Conservation (phyloP, 1,140 invertebrate genomes). For the Uloborus diversus region DNA sequence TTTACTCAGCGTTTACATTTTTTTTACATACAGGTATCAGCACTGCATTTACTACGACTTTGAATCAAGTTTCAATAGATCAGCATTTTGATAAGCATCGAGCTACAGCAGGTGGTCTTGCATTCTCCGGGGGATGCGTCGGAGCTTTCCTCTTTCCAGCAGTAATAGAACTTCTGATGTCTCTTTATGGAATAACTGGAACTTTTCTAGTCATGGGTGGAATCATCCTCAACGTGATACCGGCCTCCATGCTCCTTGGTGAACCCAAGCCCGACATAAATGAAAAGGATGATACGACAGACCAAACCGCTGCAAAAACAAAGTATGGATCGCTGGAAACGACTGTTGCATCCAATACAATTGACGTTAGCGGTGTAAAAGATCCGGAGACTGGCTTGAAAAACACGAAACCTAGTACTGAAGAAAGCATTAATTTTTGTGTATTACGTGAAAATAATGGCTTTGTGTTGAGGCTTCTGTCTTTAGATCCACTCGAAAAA, state of each 20-base stretch:
- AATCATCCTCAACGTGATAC: slow-evolving; percentile 76
- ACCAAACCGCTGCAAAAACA: neutral
- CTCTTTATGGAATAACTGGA: slow-evolving; percentile 58
- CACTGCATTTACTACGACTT: slow-evolving; percentile 23
- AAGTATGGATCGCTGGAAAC: neutral
- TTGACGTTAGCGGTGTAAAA: neutral
- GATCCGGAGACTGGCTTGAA: neutral
- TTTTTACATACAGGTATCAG: slow-evolving; percentile 28
- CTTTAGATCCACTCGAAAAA: neutral
- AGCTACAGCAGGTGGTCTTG: slow-evolving; percentile 57
- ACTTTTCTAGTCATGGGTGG: slow-evolving; percentile 78
- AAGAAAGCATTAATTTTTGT: neutral
- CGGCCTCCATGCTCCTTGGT: slow-evolving; percentile 69
- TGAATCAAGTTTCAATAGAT: slow-evolving; percentile 53
- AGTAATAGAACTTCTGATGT: slow-evolving; percentile 59
- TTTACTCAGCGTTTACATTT: neutral
- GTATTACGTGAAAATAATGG: neutral
- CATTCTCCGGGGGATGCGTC: slow-evolving; percentile 63
- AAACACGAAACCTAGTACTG: neutral
- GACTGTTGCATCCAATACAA: neutral
- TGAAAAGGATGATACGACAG: neutral
- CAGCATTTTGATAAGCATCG: slow-evolving; percentile 44
- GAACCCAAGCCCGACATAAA: slow-evolving; percentile 67
- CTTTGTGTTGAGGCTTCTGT: neutral
- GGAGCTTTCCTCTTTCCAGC: slow-evolving; percentile 64